Evolutionary conservation across 1,140 invertebrate species (phyloP).

Genomic region (Rhopalosiphum padi): DNA sequence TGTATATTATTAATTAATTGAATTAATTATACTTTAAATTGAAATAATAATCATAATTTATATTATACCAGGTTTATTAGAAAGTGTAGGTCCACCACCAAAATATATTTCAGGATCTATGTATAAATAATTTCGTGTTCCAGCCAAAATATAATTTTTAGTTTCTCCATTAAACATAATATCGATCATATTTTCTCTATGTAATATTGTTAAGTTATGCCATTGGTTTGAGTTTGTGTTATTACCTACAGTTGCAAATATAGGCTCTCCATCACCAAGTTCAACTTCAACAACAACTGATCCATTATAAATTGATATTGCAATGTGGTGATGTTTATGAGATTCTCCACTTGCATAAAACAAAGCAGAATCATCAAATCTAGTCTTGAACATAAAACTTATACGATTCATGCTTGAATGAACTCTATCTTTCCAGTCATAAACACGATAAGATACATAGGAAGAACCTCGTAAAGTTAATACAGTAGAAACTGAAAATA

Average conservation of each 20-base stretch:
- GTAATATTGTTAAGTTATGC: conserved; percentile 89
- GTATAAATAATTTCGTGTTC: conserved; percentile 78
- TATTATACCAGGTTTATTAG: conserved; percentile 67
- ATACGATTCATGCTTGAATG: conserved; percentile 86
- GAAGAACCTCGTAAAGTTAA: conserved; percentile 88
- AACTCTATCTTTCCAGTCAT: conserved; percentile 89
- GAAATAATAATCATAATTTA: not conserved
- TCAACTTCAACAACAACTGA: conserved; percentile 82
- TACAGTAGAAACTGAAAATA: conserved; percentile 77
- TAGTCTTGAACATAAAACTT: conserved; percentile 86
- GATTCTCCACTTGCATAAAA: conserved; percentile 89
- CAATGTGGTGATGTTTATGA: conserved; percentile 78
- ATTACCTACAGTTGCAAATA: conserved; percentile 73
- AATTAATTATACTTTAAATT: not conserved
- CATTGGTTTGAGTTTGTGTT: conserved; percentile 78
- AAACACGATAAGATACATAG: conserved; percentile 90
- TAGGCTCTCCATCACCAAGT: conserved; percentile 77
- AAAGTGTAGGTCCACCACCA: conserved; percentile 80
- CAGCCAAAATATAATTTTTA: conserved; percentile 74
- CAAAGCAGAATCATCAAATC: conserved; percentile 84
- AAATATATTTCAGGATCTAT: conserved; percentile 94
- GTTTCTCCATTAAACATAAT: conserved; percentile 78
- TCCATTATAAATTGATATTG: conserved; percentile 79
- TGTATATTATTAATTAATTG: not conserved
- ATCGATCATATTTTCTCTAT: conserved; percentile 75